Evolutionary conservation across 2,888 invertebrate species (phyloP).

Genomic region (Thereva nobilitata): DNA sequence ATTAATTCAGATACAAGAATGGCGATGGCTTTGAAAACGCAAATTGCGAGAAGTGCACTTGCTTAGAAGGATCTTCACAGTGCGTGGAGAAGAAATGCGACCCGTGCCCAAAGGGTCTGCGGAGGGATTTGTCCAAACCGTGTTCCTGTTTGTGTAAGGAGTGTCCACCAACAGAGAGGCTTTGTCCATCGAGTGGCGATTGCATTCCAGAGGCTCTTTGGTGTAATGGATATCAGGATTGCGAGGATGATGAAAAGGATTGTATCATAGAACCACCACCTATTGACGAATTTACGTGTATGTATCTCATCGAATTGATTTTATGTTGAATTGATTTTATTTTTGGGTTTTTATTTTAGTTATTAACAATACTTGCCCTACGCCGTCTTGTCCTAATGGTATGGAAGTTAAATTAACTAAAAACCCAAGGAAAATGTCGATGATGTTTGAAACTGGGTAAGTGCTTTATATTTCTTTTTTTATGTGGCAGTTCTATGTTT

Average conservation of each 20-base stretch:
- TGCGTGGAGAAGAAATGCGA: constrained; percentile 74
- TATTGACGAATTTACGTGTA: neutral
- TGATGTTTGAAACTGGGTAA: constrained; percentile 58
- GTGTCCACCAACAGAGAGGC: constrained; percentile 67
- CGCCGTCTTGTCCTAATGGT: constrained; percentile 60
- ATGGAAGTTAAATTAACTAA: constrained; percentile 59
- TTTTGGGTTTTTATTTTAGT: constrained; percentile 39
- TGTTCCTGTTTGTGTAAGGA: constrained; percentile 77
- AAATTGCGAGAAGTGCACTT: constrained; percentile 78
- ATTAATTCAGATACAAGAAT: constrained; percentile 66
- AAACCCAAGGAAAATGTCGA: constrained; percentile 56
- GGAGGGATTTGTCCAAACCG: constrained; percentile 63
- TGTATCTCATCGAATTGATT: neutral
- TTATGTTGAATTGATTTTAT: neutral
- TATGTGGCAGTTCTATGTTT: neutral
- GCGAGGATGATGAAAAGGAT: constrained; percentile 78
- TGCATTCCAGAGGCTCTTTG: constrained; percentile 72
- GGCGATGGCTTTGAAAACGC: constrained; percentile 72
- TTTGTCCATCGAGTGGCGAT: constrained; percentile 75
- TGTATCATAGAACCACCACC: constrained; percentile 59
- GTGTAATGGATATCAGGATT: constrained; percentile 82
- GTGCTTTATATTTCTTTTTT: constrained; percentile 12
- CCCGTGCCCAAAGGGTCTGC: constrained; percentile 64
- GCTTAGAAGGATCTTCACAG: constrained; percentile 72
- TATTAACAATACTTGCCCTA: constrained; percentile 56